These are phyloP conservation scores for Patiria pectinifera DNA, from an alignment of 53 echinoderm and acorn worm genomes.

Conservation along the genomic window DNA sequence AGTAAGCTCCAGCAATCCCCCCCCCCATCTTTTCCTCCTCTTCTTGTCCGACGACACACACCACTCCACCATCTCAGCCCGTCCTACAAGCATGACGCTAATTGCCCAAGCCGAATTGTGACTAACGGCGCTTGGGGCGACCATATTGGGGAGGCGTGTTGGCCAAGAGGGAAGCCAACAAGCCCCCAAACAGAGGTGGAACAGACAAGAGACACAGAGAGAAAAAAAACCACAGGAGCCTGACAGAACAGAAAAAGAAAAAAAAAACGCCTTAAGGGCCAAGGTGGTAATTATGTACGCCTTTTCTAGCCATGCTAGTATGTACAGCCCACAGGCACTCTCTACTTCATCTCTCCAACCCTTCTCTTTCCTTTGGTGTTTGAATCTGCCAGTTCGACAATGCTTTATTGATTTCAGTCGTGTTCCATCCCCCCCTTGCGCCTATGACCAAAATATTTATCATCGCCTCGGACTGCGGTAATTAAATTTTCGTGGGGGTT, in stretches of 20 bases:
- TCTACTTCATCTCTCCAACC: not conserved
- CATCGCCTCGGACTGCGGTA: slow-evolving; percentile 53
- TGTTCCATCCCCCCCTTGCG: slow-evolving; percentile 42
- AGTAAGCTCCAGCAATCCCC: not conserved
- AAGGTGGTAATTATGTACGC: slow-evolving; percentile 64
- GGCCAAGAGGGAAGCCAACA: slow-evolving; percentile 29
- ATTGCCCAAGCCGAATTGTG: slow-evolving; percentile 61
- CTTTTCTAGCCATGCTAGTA: slow-evolving; percentile 57
- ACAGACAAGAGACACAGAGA: not conserved
- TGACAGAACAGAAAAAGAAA: not conserved
- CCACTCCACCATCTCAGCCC: slow-evolving; percentile 43
- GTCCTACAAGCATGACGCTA: slow-evolving; percentile 35
- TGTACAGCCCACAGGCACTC: slow-evolving; percentile 46
- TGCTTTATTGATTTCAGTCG: slow-evolving; percentile 64
- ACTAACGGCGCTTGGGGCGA: slow-evolving; percentile 61
- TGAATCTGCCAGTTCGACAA: slow-evolving; percentile 47
- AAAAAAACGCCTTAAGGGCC: slow-evolving; percentile 27
- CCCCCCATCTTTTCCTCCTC: not conserved
- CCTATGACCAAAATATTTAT: slow-evolving; percentile 63
- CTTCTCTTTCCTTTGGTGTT: slow-evolving; percentile 22
- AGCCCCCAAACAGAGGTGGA: not conserved
- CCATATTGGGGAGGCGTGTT: slow-evolving; percentile 64
- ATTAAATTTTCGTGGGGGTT: slow-evolving; percentile 61
- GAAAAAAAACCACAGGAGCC: slow-evolving; percentile 6
- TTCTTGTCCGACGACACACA: slow-evolving; percentile 17